Base-by-base conservation (phyloP, 2,888 invertebrate genomes). In the Steromphala cineraria region DNA sequence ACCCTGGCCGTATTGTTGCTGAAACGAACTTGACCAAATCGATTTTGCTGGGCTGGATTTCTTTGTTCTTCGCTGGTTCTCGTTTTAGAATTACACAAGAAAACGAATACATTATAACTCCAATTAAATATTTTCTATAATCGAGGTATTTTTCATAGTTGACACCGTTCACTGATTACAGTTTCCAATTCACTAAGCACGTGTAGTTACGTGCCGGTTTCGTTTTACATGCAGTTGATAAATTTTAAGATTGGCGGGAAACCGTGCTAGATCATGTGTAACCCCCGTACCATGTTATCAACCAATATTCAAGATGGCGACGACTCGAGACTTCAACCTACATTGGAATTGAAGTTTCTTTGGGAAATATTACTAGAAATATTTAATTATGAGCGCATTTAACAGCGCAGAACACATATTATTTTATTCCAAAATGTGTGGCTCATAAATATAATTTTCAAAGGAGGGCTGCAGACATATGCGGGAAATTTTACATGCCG, bases 241-340 rank as follows among this genome's bases (percentile, higher is more conserved):
- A 53, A 62, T 81, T 36, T 81, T 78, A 55, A 79, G 79, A 76
- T 81, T 80, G 78, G 82, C 82, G 86, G 88, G 87, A 85, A 86
- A 81, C 90, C 89, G 85, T 90, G 89, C 74, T 80, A 80, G 79
- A 75, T 77, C 75, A 79, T 31, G 52, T 87, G 91, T 82, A 87
- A 86, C 90, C 92, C 92, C 92, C 90, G 87, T 87, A 87, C 84
- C 83, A 84, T 87, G 87, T 86, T 89, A 89, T 91, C 90, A 91
- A 90, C 90, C 92, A 92, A 46, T 36, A 36, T 92, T 91, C 92
- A 93, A 93, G 87, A 93, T 93, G 93, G 93, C 93, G 91, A 89
- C 89, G 80, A 85, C 80, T 86, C 78, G 82, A 79, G 82, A 79
- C 31, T 75, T 79, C 55, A 53, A 80, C 78, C 55, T 79, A 55